Conservation (phyloP, 2,888 invertebrate species). For the Drepana falcataria region DNA sequence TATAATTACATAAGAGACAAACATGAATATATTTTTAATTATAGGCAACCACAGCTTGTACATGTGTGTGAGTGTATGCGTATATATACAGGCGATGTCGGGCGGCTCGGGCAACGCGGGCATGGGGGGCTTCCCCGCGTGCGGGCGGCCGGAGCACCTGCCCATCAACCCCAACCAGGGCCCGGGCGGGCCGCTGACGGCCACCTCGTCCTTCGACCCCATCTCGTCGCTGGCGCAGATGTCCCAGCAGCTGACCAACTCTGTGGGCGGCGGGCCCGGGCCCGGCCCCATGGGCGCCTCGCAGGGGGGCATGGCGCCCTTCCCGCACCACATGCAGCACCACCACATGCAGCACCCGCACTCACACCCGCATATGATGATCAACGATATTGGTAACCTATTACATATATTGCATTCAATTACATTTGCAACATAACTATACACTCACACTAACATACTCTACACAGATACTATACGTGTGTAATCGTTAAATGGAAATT, state of each 20-base stretch:
- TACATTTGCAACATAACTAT: neutral
- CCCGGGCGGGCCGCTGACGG: slow-evolving; percentile 76
- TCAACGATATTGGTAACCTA: slow-evolving; percentile 67
- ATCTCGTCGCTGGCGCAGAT: slow-evolving; percentile 96
- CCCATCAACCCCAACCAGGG: slow-evolving; percentile 74
- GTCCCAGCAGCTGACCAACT: slow-evolving; percentile 94
- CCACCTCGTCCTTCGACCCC: slow-evolving; percentile 88
- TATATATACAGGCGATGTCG: slow-evolving; percentile 53
- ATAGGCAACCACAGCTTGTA: too few relatives aligned
- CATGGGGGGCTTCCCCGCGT: slow-evolving; percentile 72
- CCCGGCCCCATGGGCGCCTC: slow-evolving; percentile 61
- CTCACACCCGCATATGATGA: slow-evolving; percentile 73
- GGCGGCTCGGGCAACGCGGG: slow-evolving; percentile 71
- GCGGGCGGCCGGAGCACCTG: slow-evolving; percentile 70
- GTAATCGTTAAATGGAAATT: too few relatives aligned
- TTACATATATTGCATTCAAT: neutral
- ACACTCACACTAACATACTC: too few relatives aligned
- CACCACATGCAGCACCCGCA: slow-evolving; percentile 72
- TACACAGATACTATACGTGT: too few relatives aligned
- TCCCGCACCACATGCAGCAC: slow-evolving; percentile 72
- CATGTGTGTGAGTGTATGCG: too few relatives aligned
- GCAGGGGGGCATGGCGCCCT: slow-evolving; percentile 57
- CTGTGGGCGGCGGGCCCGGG: slow-evolving; percentile 72
- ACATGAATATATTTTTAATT: too few relatives aligned
- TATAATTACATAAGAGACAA: too few relatives aligned